Evolutionary conservation across 2,113 vertebrate species (phyloP), one percentile per base, ranked within the genome.

Genomic region (Hemibagrus wyckioides): DNA sequence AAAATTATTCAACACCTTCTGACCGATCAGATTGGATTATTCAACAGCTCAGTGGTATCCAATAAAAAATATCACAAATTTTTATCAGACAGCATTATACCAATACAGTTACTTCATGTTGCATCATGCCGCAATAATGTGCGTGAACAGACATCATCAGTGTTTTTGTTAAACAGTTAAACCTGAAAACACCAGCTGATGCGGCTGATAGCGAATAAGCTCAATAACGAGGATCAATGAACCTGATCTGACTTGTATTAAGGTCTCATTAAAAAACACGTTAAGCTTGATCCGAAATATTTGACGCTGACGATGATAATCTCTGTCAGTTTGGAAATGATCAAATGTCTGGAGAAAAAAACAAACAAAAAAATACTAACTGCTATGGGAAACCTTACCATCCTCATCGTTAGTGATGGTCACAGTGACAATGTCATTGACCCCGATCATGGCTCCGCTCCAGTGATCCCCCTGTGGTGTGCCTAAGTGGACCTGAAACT

Each of bases 321-420:
- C 30, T 33, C 30, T 36, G 13, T 33, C 65, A n/a, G n/a, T n/a
- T n/a, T 19, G 6, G 65, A 39, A 39, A 41, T 41, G 19, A 4
- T 8, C 8, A 15, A 21, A 33, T 44, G 21, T 44, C 71, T 25
- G 86, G 11, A 41, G 77, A 41, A 33, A 52, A 65, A 67, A 30
- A n/a, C n/a, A n/a, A n/a, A n/a, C n/a, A n/a, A n/a, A n/a, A n/a
- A n/a, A n/a, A n/a, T 28, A 50, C 1, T 23, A 71, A 30, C 17
- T 67, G 57, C 36, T 50, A 50, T 48, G 4, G 65, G 77, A 83
- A 67, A 21, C 6, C 92, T 96, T 91, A 99, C 98, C 98, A 0
- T 99, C 98, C 93, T 99, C 98, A 0, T 98, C 97, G 0, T 99
- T 99, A 88, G 96, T 96, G 92, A 99, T 94, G 73, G 96, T 97